phyloP scores from a whole-genome alignment of 1,140 invertebrate species.

The Anoplolepis gracilipes region DNA sequence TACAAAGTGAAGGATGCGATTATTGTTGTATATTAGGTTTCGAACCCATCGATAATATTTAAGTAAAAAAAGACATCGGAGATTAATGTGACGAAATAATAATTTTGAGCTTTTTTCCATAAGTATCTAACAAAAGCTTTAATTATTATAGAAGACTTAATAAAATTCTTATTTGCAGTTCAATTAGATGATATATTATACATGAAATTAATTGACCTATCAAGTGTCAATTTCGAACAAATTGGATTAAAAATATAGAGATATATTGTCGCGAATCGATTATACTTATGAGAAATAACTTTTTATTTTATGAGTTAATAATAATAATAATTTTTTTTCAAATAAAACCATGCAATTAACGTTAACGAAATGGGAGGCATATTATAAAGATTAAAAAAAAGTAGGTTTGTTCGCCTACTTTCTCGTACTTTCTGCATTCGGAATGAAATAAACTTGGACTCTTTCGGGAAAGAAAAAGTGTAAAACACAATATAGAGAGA shows the following conservation, averaged over 20 bases:
- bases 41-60: neutral
- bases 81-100: neutral
- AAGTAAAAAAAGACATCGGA: neutral
- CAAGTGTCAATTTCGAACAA: neutral
- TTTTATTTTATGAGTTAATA: neutral
- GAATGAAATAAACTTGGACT: constrained; percentile 1
- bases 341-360: neutral
- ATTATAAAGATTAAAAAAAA: neutral
- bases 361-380: neutral
- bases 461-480: neutral
- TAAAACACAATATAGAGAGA: neutral
- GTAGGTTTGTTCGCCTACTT: neutral
- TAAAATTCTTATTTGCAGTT: neutral
- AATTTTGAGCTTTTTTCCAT: neutral
- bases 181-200: neutral
- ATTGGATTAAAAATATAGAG: neutral
- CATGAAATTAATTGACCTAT: constrained; percentile 4
- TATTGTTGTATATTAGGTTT: neutral
- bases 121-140: neutral
- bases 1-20: neutral
- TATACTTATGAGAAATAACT: neutral
- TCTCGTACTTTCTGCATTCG: constrained; percentile 11
- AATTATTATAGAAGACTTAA: neutral
- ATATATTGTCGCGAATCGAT: neutral
- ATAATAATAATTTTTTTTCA: neutral